These are phyloP conservation scores for Galeopsomyia nigrocyanea DNA, from an alignment of 2,888 invertebrate genomes.

Conservation along the genomic window DNA sequence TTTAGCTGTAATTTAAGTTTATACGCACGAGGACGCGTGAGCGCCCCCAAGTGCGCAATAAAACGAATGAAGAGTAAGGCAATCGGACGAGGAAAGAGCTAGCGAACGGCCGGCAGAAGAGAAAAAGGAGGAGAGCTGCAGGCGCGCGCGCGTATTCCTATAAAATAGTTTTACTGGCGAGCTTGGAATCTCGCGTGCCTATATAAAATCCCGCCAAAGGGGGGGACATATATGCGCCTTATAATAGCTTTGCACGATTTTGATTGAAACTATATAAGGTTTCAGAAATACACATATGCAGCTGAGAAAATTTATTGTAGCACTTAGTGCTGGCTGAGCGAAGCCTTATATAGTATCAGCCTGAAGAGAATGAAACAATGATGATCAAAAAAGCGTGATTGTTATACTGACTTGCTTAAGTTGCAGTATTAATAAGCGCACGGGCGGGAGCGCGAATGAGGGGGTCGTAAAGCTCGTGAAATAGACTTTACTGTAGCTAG, in stretches of 20 bases:
- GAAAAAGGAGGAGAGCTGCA: slow-evolving; percentile 51
- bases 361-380: too few relatives aligned
- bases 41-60: slow-evolving; percentile 35
- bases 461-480: too few relatives aligned
- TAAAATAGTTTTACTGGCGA: slow-evolving; percentile 67
- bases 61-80: slow-evolving; percentile 41
- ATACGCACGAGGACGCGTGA: slow-evolving; percentile 48
- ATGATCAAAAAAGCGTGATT: too few relatives aligned
- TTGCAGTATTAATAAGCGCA: too few relatives aligned
- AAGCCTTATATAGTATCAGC: too few relatives aligned
- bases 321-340: too few relatives aligned
- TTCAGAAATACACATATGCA: too few relatives aligned
- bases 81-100: slow-evolving; percentile 53
- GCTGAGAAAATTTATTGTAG: too few relatives aligned
- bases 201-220: slow-evolving; percentile 59
- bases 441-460: too few relatives aligned
- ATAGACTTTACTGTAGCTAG: slow-evolving; percentile 51
- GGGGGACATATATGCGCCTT: slow-evolving; percentile 45
- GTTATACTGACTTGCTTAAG: too few relatives aligned
- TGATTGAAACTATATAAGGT: slow-evolving; percentile 25
- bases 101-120: neutral
- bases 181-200: slow-evolving; percentile 66
- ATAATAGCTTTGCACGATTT: slow-evolving; percentile 45
- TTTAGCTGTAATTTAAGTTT: slow-evolving; percentile 63
- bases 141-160: slow-evolving; percentile 58